A percentile compares a stretch with the other conserved stretches of the same genome.
These are phyloP conservation scores for Polypedilum vanderplanki DNA, from an alignment of 1,140 invertebrate species.

Conservation along the genomic window DNA sequence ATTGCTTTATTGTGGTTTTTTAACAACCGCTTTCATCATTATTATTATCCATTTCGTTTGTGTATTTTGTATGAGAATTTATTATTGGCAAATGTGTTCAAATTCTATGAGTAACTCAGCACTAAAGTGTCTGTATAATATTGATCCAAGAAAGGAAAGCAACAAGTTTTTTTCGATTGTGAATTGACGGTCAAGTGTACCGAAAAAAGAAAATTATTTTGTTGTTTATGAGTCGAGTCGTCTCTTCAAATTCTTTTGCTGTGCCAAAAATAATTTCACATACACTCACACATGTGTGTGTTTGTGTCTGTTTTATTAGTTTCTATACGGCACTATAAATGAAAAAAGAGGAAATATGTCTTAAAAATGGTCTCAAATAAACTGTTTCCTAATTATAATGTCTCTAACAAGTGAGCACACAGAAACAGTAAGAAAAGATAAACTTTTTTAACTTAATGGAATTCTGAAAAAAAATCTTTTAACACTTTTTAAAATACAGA, in stretches of 20 bases:
- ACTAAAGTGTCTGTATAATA: too few species aligned
- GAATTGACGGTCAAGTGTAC: slow-evolving; percentile 7
- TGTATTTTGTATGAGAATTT: too few species aligned
- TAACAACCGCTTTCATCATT: neutral
- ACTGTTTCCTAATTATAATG: slow-evolving; percentile 14
- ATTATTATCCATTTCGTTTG: neutral
- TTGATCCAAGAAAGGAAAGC: too few species aligned
- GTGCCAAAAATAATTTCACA: neutral
- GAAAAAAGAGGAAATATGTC: neutral
- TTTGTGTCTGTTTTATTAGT: neutral
- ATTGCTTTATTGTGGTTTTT: neutral
- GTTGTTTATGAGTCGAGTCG: neutral
- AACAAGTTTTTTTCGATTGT: too few species aligned
- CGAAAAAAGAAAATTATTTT: neutral
- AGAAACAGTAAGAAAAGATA: neutral
- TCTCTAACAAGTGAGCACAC: neutral
- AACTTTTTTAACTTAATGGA: too few species aligned
- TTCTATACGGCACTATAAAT: too few species aligned
- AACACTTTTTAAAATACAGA: neutral
- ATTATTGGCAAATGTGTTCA: too few species aligned
- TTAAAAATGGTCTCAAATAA: neutral
- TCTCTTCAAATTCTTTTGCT: neutral
- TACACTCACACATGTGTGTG: neutral
- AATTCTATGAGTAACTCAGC: too few species aligned
- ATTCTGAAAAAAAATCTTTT: neutral